Evolutionary conservation across 2,888 invertebrate species (phyloP), one percentile per base, ranked within the genome.

Genomic region (Drosophila phalerata): DNA sequence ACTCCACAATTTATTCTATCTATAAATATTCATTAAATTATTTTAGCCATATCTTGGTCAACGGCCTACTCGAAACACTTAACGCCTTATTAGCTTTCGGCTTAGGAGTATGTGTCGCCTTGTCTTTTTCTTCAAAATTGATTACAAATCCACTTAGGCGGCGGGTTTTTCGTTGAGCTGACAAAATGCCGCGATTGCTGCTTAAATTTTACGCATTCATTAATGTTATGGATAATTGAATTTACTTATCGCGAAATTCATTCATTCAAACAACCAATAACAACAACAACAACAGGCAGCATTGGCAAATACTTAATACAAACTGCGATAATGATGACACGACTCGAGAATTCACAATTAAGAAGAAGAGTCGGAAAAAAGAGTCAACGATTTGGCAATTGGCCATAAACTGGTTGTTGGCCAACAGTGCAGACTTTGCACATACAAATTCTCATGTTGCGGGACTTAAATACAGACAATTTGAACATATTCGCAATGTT

Each of bases 171-270:
- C 45, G 69, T 30, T 55, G 34, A 61, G 48, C 51, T 77, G 68
- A 69, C 72, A 78, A 79, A 80, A 75, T 64, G 56, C 69, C 49
- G 61, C 58, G 65, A 57, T 66, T 69, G 73, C 81, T 65, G 89
- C 71, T 89, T 89, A 75, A 75, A 73, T 89, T 88, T 88, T 85
- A 85, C 83, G 84, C 85, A 85, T 89, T 89, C 83, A 85, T 85
- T 89, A 82, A 85, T 88, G 85, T 71, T 76, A 53, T 66, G 83
- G 73, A 74, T 89, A 89, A 88, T 89, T 89, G 83, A 82, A 82
- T 85, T 89, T 82, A 88, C 83, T 89, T 89, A 85, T 85, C 89
- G 83, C 66, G 48, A 78, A 79, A 88, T 74, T 79, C 86, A 88
- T 89, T 85, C 87, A 88, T 76, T 89, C 73, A 57, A 65, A 53